A percentile compares a stretch with the other conserved stretches of the same genome.
Evolutionary conservation across 2,113 vertebrate species (phyloP).

Genomic region (Triplophysa rosa): DNA sequence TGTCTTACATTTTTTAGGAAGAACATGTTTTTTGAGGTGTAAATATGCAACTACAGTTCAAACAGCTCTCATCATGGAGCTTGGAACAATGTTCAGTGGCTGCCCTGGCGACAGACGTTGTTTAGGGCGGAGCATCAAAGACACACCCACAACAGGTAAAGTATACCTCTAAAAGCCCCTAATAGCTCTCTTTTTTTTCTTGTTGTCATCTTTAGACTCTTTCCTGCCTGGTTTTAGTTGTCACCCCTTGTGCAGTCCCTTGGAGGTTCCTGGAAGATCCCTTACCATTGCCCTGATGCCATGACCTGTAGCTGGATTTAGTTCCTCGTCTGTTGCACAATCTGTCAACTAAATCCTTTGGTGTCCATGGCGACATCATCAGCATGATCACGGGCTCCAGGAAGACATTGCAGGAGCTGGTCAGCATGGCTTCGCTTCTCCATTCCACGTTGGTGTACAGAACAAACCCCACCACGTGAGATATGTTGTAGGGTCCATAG

Average conservation of each 20-base stretch:
- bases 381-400: constrained; percentile 78
- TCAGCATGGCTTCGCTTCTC: constrained; percentile 70
- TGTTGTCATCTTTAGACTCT: constrained; percentile 16
- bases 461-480: constrained; percentile 75
- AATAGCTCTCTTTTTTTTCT: too few species aligned
- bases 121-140: too few species aligned
- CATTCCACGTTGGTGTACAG: constrained; percentile 58
- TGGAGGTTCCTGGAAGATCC: neutral
- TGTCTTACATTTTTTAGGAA: too few species aligned
- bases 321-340: constrained; percentile 59
- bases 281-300: neutral
- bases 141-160: too few species aligned
- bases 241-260: neutral
- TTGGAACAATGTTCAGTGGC: too few species aligned
- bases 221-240: constrained; percentile 38
- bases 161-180: too few species aligned
- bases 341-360: constrained; percentile 59
- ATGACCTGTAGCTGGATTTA: neutral
- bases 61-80: too few species aligned
- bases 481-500: constrained; percentile 78
- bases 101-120: too few species aligned
- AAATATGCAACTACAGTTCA: too few species aligned
- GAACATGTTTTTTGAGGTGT: too few species aligned
- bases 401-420: constrained; percentile 77
- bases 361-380: constrained; percentile 69